Evolutionary conservation across 2,888 invertebrate species (phyloP).

Genomic region (Leucophenga maculata): DNA sequence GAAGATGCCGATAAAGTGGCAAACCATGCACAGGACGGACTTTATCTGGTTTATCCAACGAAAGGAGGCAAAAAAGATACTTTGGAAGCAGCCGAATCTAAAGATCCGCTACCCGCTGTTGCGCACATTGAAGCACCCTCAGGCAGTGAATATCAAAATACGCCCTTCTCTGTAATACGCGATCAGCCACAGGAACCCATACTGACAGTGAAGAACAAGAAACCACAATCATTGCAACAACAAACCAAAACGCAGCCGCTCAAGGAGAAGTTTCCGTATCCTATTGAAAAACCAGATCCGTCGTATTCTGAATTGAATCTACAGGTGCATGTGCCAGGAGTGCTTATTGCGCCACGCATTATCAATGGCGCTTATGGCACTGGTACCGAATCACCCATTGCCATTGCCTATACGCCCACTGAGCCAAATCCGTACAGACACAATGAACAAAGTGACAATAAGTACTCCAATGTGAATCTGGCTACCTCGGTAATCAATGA

Average conservation of each 20-base stretch:
- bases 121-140: conserved; percentile 53
- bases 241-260: conserved; percentile 57
- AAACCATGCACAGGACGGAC: conserved; percentile 47
- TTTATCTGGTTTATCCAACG: conserved; percentile 62
- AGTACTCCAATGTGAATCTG: conserved; percentile 73
- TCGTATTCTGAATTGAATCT: conserved; percentile 63
- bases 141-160: conserved; percentile 70
- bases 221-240: conserved; percentile 65
- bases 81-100: conserved; percentile 36
- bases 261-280: conserved; percentile 79
- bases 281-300: conserved; percentile 76
- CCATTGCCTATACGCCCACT: conserved; percentile 79
- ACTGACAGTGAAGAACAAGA: conserved; percentile 70
- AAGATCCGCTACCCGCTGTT: conserved; percentile 48
- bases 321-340: conserved; percentile 64
- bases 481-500: conserved; percentile 73
- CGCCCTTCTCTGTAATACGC: conserved; percentile 71
- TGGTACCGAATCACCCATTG: conserved; percentile 76
- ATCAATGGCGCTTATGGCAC: conserved; percentile 70
- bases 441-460: conserved; percentile 36
- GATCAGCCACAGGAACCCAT: conserved; percentile 73
- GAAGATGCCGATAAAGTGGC: conserved; percentile 38
- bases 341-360: conserved; percentile 72
- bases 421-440: conserved; percentile 67
- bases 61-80: conserved; percentile 35